Evolutionary conservation across 1,140 invertebrate genomes (phyloP).

Genomic region (Idris sp.): DNA sequence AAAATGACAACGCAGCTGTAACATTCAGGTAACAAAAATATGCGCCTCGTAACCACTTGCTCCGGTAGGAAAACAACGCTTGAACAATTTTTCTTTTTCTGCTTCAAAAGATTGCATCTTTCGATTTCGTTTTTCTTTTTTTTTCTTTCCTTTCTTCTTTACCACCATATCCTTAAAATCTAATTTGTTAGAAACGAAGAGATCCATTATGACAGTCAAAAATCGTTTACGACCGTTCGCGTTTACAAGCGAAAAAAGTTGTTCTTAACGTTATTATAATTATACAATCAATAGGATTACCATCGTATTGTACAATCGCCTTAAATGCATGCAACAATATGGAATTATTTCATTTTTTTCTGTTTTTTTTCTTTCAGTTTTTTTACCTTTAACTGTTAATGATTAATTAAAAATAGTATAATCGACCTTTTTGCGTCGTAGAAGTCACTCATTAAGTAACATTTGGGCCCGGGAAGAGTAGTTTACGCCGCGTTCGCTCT

Average conservation of each 20-base stretch:
- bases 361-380: too few relatives aligned
- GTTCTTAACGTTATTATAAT: constrained; percentile 49
- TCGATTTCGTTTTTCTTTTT: constrained; percentile 1
- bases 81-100: constrained; percentile 17
- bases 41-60: neutral
- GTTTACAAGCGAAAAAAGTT: constrained; percentile 64
- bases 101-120: constrained; percentile 26
- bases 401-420: constrained; percentile 74
- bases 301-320: constrained; percentile 61
- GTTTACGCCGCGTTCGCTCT: constrained; percentile 66
- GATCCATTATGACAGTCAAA: neutral
- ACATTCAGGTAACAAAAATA: constrained; percentile 32
- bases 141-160: too few relatives aligned
- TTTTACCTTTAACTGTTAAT: constrained; percentile 19
- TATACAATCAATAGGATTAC: constrained; percentile 58
- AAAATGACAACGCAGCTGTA: constrained; percentile 8
- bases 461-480: constrained; percentile 77
- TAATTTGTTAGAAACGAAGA: constrained; percentile 14
- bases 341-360: too few relatives aligned
- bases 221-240: constrained; percentile 60
- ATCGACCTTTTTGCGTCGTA: constrained; percentile 63
- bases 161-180: too few relatives aligned
- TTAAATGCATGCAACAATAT: constrained; percentile 77
- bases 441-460: constrained; percentile 66
- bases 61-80: constrained; percentile 22